phyloP scores from a whole-genome alignment of 2,888 invertebrate species.

The Dromius quadrimaculatus region DNA sequence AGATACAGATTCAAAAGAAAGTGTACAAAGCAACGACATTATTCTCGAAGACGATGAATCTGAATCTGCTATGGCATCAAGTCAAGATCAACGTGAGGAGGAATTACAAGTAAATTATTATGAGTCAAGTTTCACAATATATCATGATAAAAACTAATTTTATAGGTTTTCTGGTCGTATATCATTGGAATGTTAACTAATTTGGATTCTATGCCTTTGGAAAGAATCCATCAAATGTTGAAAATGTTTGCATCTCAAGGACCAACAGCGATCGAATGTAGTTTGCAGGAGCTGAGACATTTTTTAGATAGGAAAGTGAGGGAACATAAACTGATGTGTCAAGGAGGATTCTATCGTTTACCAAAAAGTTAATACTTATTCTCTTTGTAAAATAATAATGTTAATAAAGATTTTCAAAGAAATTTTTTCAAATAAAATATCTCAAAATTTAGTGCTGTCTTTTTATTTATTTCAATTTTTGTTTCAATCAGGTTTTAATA shows the following conservation, averaged over 20 bases:
- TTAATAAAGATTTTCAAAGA: too few species aligned
- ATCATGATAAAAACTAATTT: conserved; percentile 54
- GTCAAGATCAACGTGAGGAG: conserved; percentile 93
- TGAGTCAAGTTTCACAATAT: too few species aligned
- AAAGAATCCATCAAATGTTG: conserved; percentile 95
- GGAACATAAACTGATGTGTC: conserved; percentile 87
- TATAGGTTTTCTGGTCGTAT: conserved; percentile 92
- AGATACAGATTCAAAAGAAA: conserved; percentile 70
- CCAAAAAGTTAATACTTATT: conserved; percentile 71
- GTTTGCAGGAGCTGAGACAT: conserved; percentile 85
- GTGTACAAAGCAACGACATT: conserved; percentile 73
- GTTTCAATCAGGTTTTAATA: too few species aligned
- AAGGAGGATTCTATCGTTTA: conserved; percentile 89
- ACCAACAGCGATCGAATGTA: conserved; percentile 87
- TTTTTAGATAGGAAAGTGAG: conserved; percentile 94
- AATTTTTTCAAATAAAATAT: too few species aligned
- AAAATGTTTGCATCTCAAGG: conserved; percentile 97
- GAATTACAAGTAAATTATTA: conserved; percentile 81
- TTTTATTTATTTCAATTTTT: too few species aligned
- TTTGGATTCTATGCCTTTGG: conserved; percentile 89
- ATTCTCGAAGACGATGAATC: conserved; percentile 89
- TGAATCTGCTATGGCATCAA: conserved; percentile 95
- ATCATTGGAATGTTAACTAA: conserved; percentile 98
- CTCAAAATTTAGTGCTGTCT: too few species aligned
- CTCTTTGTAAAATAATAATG: not conserved